phyloP scores from a whole-genome alignment of 1,140 invertebrate genomes.

The Pantala flavescens region DNA sequence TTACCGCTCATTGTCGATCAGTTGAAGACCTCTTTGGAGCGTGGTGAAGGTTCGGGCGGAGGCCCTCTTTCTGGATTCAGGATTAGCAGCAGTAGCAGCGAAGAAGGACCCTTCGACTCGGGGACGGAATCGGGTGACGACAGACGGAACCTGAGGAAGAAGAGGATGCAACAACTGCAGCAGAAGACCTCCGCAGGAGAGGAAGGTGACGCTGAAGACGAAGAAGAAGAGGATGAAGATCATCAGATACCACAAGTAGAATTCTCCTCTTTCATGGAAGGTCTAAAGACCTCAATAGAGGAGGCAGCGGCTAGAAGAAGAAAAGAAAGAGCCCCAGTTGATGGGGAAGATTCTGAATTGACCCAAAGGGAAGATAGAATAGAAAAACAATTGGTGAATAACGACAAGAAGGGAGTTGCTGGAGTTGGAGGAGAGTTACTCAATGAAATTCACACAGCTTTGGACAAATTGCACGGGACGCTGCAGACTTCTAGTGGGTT shows the following conservation, averaged over 20 bases:
- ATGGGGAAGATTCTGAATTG: conserved; percentile 26
- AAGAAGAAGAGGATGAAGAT: conserved; percentile 75
- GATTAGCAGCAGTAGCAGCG: conserved; percentile 24
- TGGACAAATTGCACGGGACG: conserved; percentile 59
- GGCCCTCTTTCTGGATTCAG: conserved; percentile 19
- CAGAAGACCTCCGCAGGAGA: conserved; percentile 77
- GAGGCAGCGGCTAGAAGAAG: conserved; percentile 26
- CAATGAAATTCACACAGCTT: conserved; percentile 64
- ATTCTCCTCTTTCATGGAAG: conserved; percentile 30
- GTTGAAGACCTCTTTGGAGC: conserved; percentile 30
- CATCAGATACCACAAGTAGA: conserved; percentile 67
- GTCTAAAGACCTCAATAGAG: conserved; percentile 28
- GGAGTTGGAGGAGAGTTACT: conserved; percentile 39
- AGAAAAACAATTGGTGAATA: conserved; percentile 11
- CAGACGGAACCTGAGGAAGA: conserved; percentile 28
- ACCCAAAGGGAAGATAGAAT: conserved; percentile 25
- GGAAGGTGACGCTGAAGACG: conserved; percentile 76
- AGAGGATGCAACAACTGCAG: background rate
- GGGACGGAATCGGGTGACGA: conserved; percentile 59
- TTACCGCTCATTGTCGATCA: conserved; percentile 50
- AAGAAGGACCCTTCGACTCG: conserved; percentile 39
- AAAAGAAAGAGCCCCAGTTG: conserved; percentile 30
- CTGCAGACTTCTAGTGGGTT: conserved; percentile 46
- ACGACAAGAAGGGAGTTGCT: conserved; percentile 31
- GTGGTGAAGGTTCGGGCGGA: conserved; percentile 27